phyloP scores from a whole-genome alignment of 2,113 vertebrate genomes.

The Bos javanicus region DNA sequence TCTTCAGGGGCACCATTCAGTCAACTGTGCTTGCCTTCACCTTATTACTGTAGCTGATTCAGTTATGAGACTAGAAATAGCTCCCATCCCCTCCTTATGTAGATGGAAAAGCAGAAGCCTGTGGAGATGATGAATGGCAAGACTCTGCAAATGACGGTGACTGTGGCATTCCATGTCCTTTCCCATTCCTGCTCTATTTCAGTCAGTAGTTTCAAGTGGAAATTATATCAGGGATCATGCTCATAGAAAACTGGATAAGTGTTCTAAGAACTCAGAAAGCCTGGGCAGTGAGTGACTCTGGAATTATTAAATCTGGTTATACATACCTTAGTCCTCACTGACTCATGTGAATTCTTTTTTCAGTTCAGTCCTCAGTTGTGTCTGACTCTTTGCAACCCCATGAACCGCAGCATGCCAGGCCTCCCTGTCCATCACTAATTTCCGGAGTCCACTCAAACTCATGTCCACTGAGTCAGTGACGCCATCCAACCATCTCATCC shows the following conservation, averaged over 20 bases:
- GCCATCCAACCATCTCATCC: neutral
- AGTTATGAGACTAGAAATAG: neutral
- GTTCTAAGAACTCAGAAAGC: neutral
- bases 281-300: neutral
- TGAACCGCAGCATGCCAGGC: neutral
- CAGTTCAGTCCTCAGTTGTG: neutral
- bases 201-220: neutral
- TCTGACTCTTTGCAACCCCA: rapidly evolving
- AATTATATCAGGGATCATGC: neutral
- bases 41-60: neutral
- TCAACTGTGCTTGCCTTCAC: neutral
- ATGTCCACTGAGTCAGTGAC: neutral
- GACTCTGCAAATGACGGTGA: neutral
- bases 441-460: rapidly evolving
- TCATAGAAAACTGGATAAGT: neutral
- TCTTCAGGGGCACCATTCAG: neutral
- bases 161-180: neutral
- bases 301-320: neutral
- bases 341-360: neutral
- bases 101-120: neutral
- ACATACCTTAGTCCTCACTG: neutral
- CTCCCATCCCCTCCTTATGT: neutral
- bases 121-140: neutral
- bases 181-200: neutral
- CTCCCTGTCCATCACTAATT: neutral